Evolutionary conservation across 2,888 invertebrate genomes (phyloP).

Genomic region (Sminthurides aquaticus): DNA sequence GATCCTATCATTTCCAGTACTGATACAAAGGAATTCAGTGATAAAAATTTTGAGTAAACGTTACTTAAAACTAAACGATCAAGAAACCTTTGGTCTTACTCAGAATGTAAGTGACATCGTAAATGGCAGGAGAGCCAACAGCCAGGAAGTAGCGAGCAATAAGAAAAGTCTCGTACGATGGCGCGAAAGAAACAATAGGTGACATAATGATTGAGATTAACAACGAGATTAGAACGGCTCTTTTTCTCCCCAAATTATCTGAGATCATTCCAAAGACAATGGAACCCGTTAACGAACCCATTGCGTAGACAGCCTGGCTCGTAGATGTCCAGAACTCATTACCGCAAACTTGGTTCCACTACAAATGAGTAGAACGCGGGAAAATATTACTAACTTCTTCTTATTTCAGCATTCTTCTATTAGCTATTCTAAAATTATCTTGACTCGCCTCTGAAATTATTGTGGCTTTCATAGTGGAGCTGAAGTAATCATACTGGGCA

Average conservation of each 20-base stretch:
- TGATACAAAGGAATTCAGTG: no score
- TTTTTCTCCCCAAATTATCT: constrained; percentile 16
- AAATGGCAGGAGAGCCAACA: constrained; percentile 12
- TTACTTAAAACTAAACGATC: no score
- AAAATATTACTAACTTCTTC: no score
- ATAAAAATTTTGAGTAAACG: no score
- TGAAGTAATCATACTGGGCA: neutral
- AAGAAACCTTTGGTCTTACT: no score
- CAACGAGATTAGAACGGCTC: neutral
- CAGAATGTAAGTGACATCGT: constrained; percentile 9
- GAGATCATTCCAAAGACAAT: constrained; percentile 8
- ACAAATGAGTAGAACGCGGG: no score
- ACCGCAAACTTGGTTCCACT: constrained; percentile 14
- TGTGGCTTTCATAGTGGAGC: neutral
- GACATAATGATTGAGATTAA: constrained; percentile 7
- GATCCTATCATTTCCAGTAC: constrained; percentile 28
- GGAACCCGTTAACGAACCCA: constrained; percentile 11
- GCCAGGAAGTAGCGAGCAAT: constrained; percentile 7
- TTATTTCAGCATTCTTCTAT: no score
- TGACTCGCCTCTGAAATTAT: constrained; percentile 7
- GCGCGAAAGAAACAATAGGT: constrained; percentile 6
- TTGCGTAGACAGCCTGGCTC: constrained; percentile 10
- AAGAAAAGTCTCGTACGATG: constrained; percentile 4
- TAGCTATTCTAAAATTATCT: no score
- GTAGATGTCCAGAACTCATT: constrained; percentile 12